phyloP scores from a whole-genome alignment of 2,888 invertebrate species.

The Drosophila seclusa region DNA sequence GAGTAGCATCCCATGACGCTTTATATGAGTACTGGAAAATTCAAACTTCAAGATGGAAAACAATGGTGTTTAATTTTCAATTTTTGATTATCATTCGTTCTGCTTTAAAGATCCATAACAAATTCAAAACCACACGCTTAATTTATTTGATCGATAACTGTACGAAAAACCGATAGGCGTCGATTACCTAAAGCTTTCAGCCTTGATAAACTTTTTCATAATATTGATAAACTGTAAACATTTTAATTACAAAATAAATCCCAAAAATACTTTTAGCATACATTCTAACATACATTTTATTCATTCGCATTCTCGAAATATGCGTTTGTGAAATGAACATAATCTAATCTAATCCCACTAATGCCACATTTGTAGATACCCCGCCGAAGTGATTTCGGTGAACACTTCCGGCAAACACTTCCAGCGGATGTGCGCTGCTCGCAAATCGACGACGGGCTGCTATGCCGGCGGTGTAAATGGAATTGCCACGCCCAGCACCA shows the following conservation, averaged over 20 bases:
- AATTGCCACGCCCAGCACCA: slow-evolving; percentile 54
- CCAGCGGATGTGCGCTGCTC: slow-evolving; percentile 93
- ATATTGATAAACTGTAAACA: background rate
- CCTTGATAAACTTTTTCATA: background rate
- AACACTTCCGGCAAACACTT: slow-evolving; percentile 95
- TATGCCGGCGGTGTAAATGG: slow-evolving; percentile 60
- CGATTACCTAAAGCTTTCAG: background rate
- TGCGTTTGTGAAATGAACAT: background rate
- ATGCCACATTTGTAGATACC: slow-evolving; percentile 88
- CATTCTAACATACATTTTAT: background rate
- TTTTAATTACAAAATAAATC: background rate
- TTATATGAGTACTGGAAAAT: background rate
- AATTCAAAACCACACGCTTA: background rate
- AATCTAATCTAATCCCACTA: background rate
- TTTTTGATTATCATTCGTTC: background rate
- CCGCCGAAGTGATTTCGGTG: slow-evolving; percentile 94
- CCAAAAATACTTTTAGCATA: background rate
- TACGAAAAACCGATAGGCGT: background rate
- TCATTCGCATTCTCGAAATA: background rate
- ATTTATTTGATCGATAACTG: background rate
- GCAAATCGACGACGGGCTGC: slow-evolving; percentile 89
- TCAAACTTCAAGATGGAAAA: background rate
- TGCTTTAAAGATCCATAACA: background rate
- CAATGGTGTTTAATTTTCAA: background rate
- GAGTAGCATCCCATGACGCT: background rate